Percentiles rank a stretch among this genome's conserved stretches.
Evolutionary conservation across 2,888 invertebrate species (phyloP).

Genomic region (Chymomyza caudatula): DNA sequence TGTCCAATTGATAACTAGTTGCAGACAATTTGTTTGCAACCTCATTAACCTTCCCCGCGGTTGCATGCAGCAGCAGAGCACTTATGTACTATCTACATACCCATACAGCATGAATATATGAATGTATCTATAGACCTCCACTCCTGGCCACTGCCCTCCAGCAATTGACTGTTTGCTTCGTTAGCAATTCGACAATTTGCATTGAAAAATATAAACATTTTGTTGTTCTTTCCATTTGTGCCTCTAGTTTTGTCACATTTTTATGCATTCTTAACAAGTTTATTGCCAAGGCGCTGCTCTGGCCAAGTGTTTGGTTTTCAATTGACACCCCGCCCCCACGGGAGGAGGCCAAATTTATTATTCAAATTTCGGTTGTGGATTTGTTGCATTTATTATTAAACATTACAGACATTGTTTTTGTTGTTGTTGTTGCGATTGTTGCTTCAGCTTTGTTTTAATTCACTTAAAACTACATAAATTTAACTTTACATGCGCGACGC

Average conservation of each 20-base stretch:
- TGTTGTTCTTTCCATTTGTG: conserved; percentile 24
- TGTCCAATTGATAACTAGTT: too few species aligned
- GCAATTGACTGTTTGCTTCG: conserved; percentile 49
- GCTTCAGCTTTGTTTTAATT: conserved; percentile 65
- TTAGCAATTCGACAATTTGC: conserved; percentile 55
- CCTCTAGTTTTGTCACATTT: conserved; percentile 19
- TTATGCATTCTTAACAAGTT: conserved; percentile 55
- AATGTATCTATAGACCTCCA: not conserved
- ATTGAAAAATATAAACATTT: conserved; percentile 60
- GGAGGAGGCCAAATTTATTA: conserved; percentile 54
- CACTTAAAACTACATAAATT: conserved; percentile 71
- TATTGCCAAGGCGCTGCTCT: conserved; percentile 16
- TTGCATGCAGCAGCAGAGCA: not conserved
- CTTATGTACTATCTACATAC: not conserved
- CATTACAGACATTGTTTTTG: conserved; percentile 33
- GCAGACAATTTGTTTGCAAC: too few species aligned
- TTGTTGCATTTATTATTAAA: conserved; percentile 57
- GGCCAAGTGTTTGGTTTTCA: conserved; percentile 49
- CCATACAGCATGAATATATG: not conserved
- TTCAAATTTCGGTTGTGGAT: conserved; percentile 58
- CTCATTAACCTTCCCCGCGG: too few species aligned
- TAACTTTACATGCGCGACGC: conserved; percentile 64
- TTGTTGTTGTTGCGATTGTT: too few species aligned
- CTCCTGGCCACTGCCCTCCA: not conserved
- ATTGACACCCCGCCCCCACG: conserved; percentile 13